Percentiles rank a stretch among this genome's conserved stretches.
These are phyloP conservation scores for Dasysyrphus albostriatus DNA, from an alignment of 2,888 invertebrate genomes.

Conservation along the genomic window DNA sequence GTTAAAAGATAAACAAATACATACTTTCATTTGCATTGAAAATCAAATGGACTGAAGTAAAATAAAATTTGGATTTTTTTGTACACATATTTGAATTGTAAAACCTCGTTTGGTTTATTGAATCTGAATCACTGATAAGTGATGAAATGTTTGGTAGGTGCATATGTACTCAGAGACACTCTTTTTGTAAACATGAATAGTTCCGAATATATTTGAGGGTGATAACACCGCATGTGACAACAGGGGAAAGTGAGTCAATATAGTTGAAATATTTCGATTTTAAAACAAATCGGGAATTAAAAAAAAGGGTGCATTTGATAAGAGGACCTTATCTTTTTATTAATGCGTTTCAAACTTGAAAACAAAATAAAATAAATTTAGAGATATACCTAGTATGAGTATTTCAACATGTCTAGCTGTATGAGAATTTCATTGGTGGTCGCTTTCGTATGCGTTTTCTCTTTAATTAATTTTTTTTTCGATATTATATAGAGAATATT, in stretches of 20 bases:
- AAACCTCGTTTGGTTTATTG: neutral
- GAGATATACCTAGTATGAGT: too few relatives aligned
- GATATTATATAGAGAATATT: too few relatives aligned
- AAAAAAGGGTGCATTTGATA: slow-evolving; percentile 32
- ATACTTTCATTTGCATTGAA: neutral
- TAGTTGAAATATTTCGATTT: neutral
- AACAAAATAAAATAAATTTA: too few relatives aligned
- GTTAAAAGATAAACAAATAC: neutral
- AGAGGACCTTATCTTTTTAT: neutral
- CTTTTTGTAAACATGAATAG: neutral
- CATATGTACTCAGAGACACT: neutral
- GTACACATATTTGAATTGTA: neutral
- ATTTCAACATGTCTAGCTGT: too few relatives aligned
- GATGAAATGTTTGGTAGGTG: neutral
- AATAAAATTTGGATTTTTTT: slow-evolving; percentile 20
- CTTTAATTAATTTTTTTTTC: too few relatives aligned
- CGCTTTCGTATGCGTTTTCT: too few relatives aligned
- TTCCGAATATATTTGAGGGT: neutral
- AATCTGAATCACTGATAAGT: slow-evolving; percentile 26
- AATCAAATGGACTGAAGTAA: neutral
- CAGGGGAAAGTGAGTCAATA: neutral
- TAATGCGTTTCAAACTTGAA: too few relatives aligned
- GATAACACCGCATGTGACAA: slow-evolving; percentile 10
- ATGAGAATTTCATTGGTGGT: too few relatives aligned
- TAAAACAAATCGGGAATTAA: neutral